phyloP scores from a whole-genome alignment of 2,113 vertebrate species.

The Choloepus hoffmanni region DNA sequence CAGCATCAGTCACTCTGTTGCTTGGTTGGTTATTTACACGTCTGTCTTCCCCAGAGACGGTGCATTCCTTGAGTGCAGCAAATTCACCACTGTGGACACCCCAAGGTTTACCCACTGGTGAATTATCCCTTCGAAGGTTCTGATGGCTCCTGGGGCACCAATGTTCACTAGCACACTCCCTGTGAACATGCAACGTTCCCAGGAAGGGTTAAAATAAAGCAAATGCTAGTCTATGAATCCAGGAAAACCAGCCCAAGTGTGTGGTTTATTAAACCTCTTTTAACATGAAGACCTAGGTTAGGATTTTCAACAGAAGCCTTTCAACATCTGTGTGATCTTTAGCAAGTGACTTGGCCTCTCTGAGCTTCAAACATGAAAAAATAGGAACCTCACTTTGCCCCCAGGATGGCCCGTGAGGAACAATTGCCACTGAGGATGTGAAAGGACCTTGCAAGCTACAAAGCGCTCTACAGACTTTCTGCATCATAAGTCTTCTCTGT shows the following conservation, averaged over 20 bases:
- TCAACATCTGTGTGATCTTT: not conserved
- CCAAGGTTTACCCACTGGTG: not conserved
- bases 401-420: not conserved
- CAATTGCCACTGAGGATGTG: not conserved
- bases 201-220: not conserved
- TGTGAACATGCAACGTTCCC: not conserved
- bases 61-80: not conserved
- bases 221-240: not conserved
- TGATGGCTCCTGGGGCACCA: too few species aligned
- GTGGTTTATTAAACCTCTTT: not conserved
- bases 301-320: not conserved
- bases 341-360: not conserved
- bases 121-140: not conserved
- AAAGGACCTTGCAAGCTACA: not conserved
- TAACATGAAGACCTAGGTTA: not conserved
- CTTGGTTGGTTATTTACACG: not conserved
- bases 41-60: not conserved
- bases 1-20: not conserved
- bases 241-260: not conserved
- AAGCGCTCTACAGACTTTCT: not conserved
- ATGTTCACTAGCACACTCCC: not conserved
- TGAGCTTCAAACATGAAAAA: not conserved
- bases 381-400: not conserved
- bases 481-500: not conserved
- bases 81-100: not conserved